Conservation (phyloP, 64 coral and sea anemone species). For the Acropora yongei region DNA sequence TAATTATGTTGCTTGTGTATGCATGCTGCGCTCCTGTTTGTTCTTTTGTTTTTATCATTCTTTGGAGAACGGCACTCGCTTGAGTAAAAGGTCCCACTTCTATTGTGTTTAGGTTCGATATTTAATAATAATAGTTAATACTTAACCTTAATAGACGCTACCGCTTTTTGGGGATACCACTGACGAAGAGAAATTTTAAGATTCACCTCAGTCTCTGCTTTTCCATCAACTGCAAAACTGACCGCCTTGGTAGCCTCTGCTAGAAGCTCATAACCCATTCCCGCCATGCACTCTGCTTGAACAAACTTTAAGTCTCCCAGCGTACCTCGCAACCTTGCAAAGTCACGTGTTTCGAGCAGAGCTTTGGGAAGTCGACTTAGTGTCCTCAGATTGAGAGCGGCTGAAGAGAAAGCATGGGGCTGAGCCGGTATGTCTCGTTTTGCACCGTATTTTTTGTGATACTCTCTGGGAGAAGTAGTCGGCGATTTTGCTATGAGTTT, state of each 20-base stretch:
- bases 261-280: slow-evolving; percentile 58
- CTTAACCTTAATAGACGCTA: too few species aligned
- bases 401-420: slow-evolving; percentile 47
- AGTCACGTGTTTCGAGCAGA: slow-evolving; percentile 56
- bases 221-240: slow-evolving; percentile 12
- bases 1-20: too few species aligned
- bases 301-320: slow-evolving; percentile 62
- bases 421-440: slow-evolving; percentile 47
- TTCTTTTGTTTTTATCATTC: too few species aligned
- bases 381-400: slow-evolving; percentile 59
- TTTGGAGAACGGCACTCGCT: too few species aligned
- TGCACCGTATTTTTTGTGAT: slow-evolving; percentile 27
- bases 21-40: too few species aligned
- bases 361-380: slow-evolving; percentile 47
- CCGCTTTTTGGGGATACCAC: too few species aligned
- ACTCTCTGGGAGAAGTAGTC: slow-evolving; percentile 48
- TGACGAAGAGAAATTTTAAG: too few species aligned
- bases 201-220: background rate
- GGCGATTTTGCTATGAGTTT: slow-evolving; percentile 34
- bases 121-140: too few species aligned
- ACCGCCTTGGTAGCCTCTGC: slow-evolving; percentile 35
- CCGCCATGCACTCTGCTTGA: slow-evolving; percentile 76
- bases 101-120: too few species aligned
- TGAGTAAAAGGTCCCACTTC: too few species aligned
- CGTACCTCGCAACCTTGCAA: slow-evolving; percentile 18